Evolutionary conservation across 2,888 invertebrate species (phyloP).

Genomic region (Hypena proboscidalis): DNA sequence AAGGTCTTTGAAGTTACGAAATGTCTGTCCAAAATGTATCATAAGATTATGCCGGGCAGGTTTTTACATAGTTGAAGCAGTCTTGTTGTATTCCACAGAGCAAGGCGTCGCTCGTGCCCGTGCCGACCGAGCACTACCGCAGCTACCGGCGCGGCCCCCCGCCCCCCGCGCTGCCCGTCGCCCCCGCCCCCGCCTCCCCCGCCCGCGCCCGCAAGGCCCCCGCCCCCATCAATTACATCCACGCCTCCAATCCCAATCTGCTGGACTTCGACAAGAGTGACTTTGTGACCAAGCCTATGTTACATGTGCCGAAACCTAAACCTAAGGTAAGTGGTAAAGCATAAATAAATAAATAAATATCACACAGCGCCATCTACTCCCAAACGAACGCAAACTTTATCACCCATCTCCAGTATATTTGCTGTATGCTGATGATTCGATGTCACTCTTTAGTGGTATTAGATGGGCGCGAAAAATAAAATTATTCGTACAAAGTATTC

Average conservation of each 20-base stretch:
- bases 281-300: conserved; percentile 58
- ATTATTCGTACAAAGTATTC: too few species aligned
- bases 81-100: conserved; percentile 41
- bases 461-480: too few species aligned
- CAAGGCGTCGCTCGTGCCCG: conserved; percentile 84
- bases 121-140: conserved; percentile 92
- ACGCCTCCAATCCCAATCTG: conserved; percentile 90
- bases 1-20: too few species aligned
- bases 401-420: too few species aligned
- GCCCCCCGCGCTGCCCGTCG: conserved; percentile 28
- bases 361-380: too few species aligned
- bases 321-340: conserved; percentile 35
- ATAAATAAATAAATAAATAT: too few species aligned
- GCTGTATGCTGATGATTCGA: too few species aligned
- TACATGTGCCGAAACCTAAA: conserved; percentile 60
- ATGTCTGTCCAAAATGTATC: too few species aligned
- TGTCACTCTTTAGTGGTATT: too few species aligned
- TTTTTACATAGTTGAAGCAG: too few species aligned
- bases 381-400: too few species aligned
- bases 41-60: too few species aligned
- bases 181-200: conserved; percentile 14
- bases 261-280: conserved; percentile 86
- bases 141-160: conserved; percentile 64
- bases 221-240: conserved; percentile 87
- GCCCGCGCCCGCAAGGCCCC: conserved; percentile 52